These are phyloP conservation scores for Podotricha telesiphe DNA, from an alignment of 2,888 invertebrate genomes.

Conservation along the genomic window DNA sequence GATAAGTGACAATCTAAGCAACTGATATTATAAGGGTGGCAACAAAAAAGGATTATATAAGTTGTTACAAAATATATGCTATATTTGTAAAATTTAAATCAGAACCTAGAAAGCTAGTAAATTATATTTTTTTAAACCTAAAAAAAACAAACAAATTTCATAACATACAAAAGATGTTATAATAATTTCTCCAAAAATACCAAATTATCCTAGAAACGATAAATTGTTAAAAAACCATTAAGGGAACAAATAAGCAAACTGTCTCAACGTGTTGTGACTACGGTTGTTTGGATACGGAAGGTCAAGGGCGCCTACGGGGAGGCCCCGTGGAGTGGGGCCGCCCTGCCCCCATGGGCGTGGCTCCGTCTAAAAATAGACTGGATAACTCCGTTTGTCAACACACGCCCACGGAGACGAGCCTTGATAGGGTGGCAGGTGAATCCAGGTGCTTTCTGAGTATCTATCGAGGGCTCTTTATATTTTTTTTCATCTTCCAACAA, in stretches of 20 bases:
- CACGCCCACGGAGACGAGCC: conserved; percentile 72
- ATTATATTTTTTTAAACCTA: not conserved
- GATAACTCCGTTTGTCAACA: conserved; percentile 79
- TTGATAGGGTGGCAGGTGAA: conserved; percentile 44
- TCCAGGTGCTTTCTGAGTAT: conserved; percentile 30
- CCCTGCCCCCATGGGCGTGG: conserved; percentile 49
- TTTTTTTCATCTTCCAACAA: too few relatives aligned
- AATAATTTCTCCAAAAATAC: not conserved
- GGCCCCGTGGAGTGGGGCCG: conserved; percentile 46
- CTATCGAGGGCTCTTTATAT: conserved; percentile 13
- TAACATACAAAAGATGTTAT: not conserved
- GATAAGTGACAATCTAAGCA: too few relatives aligned
- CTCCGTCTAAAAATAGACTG: conserved; percentile 68
- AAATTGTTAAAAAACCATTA: conserved; percentile 35
- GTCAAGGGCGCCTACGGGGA: conserved; percentile 71
- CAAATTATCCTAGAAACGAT: conserved; percentile 20
- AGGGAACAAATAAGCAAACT: conserved; percentile 56
- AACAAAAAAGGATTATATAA: too few relatives aligned
- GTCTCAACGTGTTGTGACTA: conserved; percentile 73
- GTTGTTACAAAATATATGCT: too few relatives aligned
- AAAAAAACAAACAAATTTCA: not conserved
- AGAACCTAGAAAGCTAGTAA: too few relatives aligned
- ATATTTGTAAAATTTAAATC: too few relatives aligned
- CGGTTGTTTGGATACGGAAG: conserved; percentile 80
- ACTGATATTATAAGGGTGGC: too few relatives aligned